phyloP scores from a whole-genome alignment of 2,888 invertebrate genomes.

The Schrankia costaestrigalis region DNA sequence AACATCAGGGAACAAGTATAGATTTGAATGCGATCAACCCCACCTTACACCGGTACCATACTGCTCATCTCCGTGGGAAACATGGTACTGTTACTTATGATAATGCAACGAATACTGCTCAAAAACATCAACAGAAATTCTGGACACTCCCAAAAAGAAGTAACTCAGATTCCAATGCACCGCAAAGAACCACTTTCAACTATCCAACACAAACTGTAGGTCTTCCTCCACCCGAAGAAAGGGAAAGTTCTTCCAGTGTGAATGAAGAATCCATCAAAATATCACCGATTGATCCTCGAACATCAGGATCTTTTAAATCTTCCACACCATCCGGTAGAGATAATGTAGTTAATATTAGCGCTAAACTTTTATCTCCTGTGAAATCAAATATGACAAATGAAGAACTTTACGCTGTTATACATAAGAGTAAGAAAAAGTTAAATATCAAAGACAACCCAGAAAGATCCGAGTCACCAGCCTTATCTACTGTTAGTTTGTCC shows the following conservation, averaged over 20 bases:
- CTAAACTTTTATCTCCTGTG: constrained; percentile 82
- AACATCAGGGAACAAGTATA: constrained; percentile 46
- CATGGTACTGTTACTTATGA: constrained; percentile 60
- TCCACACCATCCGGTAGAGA: constrained; percentile 84
- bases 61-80: constrained; percentile 60
- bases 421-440: constrained; percentile 87
- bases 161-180: constrained; percentile 36
- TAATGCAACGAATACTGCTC: constrained; percentile 36
- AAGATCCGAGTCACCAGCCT: constrained; percentile 70
- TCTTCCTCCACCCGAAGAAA: constrained; percentile 29
- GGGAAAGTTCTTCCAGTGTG: constrained; percentile 16
- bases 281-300: constrained; percentile 85
- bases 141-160: constrained; percentile 81
- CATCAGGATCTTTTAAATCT: constrained; percentile 82
- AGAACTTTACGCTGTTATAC: constrained; percentile 87
- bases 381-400: constrained; percentile 89
- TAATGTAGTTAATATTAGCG: constrained; percentile 71
- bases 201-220: constrained; percentile 40
- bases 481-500: constrained; percentile 70
- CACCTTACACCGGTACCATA: constrained; percentile 52
- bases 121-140: constrained; percentile 70
- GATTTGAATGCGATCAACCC: constrained; percentile 56
- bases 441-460: constrained; percentile 82
- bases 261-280: constrained; percentile 77
- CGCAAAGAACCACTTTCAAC: constrained; percentile 37